Conservation (phyloP, 1,140 invertebrate genomes). For the Lordiphosa stackelbergi region DNA sequence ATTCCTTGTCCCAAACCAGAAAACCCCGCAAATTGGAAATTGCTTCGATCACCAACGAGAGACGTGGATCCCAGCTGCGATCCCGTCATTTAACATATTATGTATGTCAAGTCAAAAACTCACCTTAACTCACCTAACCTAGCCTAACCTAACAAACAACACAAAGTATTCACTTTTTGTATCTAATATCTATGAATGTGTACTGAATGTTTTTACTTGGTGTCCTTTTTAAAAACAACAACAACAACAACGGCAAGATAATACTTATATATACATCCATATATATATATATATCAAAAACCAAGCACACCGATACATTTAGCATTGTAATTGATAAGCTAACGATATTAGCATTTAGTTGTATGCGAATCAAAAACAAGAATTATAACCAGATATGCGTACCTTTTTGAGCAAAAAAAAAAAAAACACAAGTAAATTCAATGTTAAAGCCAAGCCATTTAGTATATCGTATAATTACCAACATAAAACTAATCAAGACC, state of each 20-base stretch:
- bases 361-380: slow-evolving; percentile 36
- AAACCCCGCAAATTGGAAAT: slow-evolving; percentile 44
- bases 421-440: slow-evolving; percentile 31
- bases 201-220: slow-evolving; percentile 70
- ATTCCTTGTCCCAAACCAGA: slow-evolving; percentile 34
- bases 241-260: slow-evolving; percentile 11
- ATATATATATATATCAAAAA: slow-evolving; percentile 32
- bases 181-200: slow-evolving; percentile 49
- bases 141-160: slow-evolving; percentile 11
- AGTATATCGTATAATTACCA: slow-evolving; percentile 24
- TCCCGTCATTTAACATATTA: slow-evolving; percentile 16
- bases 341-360: slow-evolving; percentile 40
- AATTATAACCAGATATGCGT: slow-evolving; percentile 57
- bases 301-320: slow-evolving; percentile 72
- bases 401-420: slow-evolving; percentile 52
- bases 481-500: slow-evolving; percentile 50
- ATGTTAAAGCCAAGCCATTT: slow-evolving; percentile 36
- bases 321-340: slow-evolving; percentile 58
- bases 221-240: slow-evolving; percentile 49
- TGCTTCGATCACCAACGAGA: slow-evolving; percentile 57
- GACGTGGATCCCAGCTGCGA: slow-evolving; percentile 24
- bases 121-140: slow-evolving; percentile 13
- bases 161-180: slow-evolving; percentile 26
- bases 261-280: slow-evolving; percentile 47
- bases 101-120: slow-evolving; percentile 20